Evolutionary conservation across 2,888 invertebrate genomes (phyloP), one percentile per base, ranked within the genome.

Genomic region (Melanophora roralis): DNA sequence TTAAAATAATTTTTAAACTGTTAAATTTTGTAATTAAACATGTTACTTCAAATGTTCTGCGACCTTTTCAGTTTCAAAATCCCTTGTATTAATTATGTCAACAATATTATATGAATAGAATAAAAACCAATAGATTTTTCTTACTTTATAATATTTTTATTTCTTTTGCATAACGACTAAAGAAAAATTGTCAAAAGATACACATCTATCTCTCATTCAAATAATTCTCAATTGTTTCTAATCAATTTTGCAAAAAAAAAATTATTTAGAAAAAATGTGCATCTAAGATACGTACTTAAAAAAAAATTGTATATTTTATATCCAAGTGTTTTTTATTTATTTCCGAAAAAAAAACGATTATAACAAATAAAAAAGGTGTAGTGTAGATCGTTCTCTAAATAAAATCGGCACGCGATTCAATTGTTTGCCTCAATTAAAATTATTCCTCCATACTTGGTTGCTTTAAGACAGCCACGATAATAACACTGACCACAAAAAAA

Each of bases 391-490:
- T 49, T 68, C 43, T 68, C 51, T 87, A 87, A 88, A 85, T 87
- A 84, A 87, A 86, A 87, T 86, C 84, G 86, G 88, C 88, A 88
- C 88, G 88, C 88, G 88, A 88, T 88, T 88, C 88, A 88, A 88
- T 88, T 88, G 86, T 59, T 53, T 43, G 67, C 53, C 47, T 73
- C 72, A 80, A 76, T 80, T 80, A 72, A 68, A 67, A 76, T 64
- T 36, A 69, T 76, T 67, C 59, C 62, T 72, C 43, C 32, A 53
- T 55, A 49, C 23, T 65, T n/a, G 23, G 34, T 65, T 43, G 11
- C 47, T 62, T 59, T 65, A 5, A 23, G 23, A 57, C 57, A 45
- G 14, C n/a, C 34, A 68, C 68, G 27, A 55, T 51, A 43, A 23
- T 16, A 40, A 34, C 49, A 16, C 49, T 68, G 68, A 72, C 80